Conservation (phyloP, 2,113 vertebrate genomes). For the Epinephelus moara region DNA sequence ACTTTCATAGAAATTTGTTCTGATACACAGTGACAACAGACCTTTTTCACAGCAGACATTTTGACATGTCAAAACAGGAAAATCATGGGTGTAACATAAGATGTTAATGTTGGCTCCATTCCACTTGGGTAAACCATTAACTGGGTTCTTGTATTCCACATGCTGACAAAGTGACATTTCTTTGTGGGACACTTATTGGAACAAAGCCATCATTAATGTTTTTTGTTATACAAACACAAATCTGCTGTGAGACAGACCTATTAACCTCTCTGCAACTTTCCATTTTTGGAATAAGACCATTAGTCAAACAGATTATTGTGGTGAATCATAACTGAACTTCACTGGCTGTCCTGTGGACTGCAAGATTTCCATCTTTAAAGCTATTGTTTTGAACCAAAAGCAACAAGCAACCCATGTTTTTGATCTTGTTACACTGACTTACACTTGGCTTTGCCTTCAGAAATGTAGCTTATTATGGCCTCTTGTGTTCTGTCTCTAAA, state of each 20-base stretch:
- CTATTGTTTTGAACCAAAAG: neutral
- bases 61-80: no score
- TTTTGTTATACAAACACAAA: neutral
- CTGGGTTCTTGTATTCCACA: neutral
- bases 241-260: neutral
- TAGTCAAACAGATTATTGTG: neutral
- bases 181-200: neutral
- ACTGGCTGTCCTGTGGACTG: neutral
- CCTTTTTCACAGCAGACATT: no score
- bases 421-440: neutral
- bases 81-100: neutral
- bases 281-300: no score
- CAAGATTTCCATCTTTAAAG: neutral
- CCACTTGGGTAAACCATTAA: neutral
- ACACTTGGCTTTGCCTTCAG: neutral
- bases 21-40: neutral
- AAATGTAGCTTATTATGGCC: neutral
- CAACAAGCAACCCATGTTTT: no score
- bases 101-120: neutral
- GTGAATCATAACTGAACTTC: neutral
- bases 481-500: no score
- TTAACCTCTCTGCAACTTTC: no score
- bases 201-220: neutral
- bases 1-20: neutral
- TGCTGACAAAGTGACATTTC: neutral